Evolutionary conservation across 2,797 vertebrate species (phyloP).

Genomic region (Leptatherina wallacei): DNA sequence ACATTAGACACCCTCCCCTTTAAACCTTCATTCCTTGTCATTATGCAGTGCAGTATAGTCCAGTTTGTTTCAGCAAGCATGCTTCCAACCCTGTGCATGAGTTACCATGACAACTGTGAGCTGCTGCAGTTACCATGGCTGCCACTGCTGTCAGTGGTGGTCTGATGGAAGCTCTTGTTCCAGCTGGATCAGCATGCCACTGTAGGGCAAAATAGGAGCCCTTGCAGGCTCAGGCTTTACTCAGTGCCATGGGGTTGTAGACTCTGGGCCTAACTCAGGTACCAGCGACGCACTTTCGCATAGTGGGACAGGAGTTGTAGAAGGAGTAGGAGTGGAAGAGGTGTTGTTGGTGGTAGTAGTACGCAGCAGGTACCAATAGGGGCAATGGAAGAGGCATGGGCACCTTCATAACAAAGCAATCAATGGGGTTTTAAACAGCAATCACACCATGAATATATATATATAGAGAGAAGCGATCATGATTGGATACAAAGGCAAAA

Average conservation of each 20-base stretch:
- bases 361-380: constrained; percentile 88
- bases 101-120: constrained; percentile 67
- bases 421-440: constrained; percentile 89
- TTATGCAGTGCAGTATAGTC: constrained; percentile 36
- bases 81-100: constrained; percentile 47
- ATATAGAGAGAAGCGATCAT: constrained; percentile 80
- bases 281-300: constrained; percentile 80
- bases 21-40: constrained; percentile 47
- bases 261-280: constrained; percentile 84
- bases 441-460: constrained; percentile 85
- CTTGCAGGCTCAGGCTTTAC: constrained; percentile 62
- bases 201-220: constrained; percentile 49
- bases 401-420: constrained; percentile 92
- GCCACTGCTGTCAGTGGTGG: constrained; percentile 47
- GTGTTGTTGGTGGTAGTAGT: constrained; percentile 78
- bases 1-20: constrained; percentile 25
- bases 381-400: constrained; percentile 89
- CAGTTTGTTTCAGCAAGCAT: constrained; percentile 56
- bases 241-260: constrained; percentile 75
- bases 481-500: constrained; percentile 75
- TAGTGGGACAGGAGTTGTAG: constrained; percentile 84
- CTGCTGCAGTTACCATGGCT: constrained; percentile 68
- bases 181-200: constrained; percentile 64
- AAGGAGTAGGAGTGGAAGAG: constrained; percentile 81
- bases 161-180: constrained; percentile 60